phyloP scores from a whole-genome alignment of 2,888 invertebrate species.

The Catotricha subobsoleta region DNA sequence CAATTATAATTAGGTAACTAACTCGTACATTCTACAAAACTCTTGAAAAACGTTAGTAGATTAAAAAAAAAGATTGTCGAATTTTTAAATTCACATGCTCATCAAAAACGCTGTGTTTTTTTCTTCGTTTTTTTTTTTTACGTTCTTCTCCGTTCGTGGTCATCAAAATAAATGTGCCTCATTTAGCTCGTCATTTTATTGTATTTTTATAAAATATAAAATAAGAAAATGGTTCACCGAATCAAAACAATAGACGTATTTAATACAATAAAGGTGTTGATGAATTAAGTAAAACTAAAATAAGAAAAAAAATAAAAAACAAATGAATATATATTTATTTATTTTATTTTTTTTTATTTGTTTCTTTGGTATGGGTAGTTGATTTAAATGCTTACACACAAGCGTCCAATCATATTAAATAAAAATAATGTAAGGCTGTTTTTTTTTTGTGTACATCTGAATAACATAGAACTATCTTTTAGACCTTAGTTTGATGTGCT shows the following conservation, averaged over 20 bases:
- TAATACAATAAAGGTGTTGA: not conserved
- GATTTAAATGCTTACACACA: conserved; percentile 3
- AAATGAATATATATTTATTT: too few species aligned
- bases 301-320: not conserved
- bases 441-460: too few species aligned
- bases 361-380: too few species aligned
- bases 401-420: conserved; percentile 3
- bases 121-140: not conserved
- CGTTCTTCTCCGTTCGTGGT: not conserved
- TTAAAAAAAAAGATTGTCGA: conserved; percentile 1
- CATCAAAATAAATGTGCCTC: not conserved
- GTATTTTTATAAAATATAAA: not conserved
- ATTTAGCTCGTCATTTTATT: conserved; percentile 3
- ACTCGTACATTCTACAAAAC: too few species aligned
- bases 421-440: not conserved
- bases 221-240: conserved; percentile 2
- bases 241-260: conserved; percentile 6
- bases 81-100: conserved; percentile 3
- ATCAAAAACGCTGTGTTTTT: not conserved
- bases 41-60: too few species aligned
- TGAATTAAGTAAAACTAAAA: not conserved
- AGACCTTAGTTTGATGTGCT: too few species aligned
- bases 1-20: too few species aligned
- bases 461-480: too few species aligned
- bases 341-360: too few species aligned